These are phyloP conservation scores for Meiosimyza platycephala DNA, from an alignment of 2,888 invertebrate genomes.

Conservation along the genomic window DNA sequence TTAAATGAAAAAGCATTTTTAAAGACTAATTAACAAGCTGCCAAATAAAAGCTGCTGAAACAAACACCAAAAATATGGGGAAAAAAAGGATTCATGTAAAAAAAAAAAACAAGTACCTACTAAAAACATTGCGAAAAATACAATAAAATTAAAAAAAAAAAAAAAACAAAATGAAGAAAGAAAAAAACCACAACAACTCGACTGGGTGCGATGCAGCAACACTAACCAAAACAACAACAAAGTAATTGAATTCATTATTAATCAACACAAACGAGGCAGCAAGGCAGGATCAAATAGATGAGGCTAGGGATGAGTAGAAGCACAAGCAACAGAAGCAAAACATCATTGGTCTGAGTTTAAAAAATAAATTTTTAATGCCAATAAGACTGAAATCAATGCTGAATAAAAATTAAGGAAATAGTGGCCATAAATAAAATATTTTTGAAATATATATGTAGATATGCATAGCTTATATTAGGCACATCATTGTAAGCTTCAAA, in stretches of 20 bases:
- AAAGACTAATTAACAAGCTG: constrained; percentile 27
- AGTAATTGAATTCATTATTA: constrained; percentile 37
- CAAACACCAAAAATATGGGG: constrained; percentile 1
- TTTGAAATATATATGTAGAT: too few species aligned
- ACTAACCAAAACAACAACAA: constrained; percentile 18
- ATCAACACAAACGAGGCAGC: constrained; percentile 24
- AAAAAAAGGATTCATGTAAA: background rate
- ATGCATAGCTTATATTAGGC: too few species aligned
- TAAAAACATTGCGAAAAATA: background rate
- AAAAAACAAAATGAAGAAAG: background rate
- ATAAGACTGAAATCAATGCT: too few species aligned
- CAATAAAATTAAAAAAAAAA: background rate
- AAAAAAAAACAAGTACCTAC: background rate
- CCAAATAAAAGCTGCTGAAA: constrained; percentile 20
- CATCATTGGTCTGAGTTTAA: too few species aligned
- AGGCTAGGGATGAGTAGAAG: background rate
- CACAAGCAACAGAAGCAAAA: too few species aligned
- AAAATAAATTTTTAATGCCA: too few species aligned
- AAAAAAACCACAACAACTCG: background rate
- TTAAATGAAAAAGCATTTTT: constrained; percentile 8
- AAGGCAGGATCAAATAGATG: background rate
- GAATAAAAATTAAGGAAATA: too few species aligned
- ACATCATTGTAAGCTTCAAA: too few species aligned
- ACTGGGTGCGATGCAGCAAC: background rate
- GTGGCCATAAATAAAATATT: too few species aligned